Evolutionary conservation across 2,888 invertebrate species (phyloP), one percentile per base, ranked within the genome.

Genomic region (Drosophila melanosoma): DNA sequence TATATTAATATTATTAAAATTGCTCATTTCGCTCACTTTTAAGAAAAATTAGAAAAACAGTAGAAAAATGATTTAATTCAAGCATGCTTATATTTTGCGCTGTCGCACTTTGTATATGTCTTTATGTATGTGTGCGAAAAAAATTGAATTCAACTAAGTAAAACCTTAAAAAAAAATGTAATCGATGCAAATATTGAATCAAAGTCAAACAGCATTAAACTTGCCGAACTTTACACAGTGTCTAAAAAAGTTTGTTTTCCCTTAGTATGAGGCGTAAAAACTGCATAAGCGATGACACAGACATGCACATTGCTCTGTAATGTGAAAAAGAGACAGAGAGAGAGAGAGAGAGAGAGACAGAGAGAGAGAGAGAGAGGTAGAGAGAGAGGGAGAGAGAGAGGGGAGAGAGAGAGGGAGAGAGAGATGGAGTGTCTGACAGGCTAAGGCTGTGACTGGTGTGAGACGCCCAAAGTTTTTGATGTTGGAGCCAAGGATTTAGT

Each of bases 161-260:
- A 78, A 72, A 69, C 57, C 68, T 74, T 71, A 70, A 78, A 72
- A 40, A 40, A 45, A 87, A 81, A 77, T 81, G 69, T 86, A 87
- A 84, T 84, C 84, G 84, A 84, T 84, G 87, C 84, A 85, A 85
- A 85, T 82, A 89, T 87, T 89, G 85, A 89, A 87, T 89, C 85
- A 85, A 85, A 85, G 89, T 85, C 89, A 85, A 89, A 87, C 85
- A 79, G 84, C 84, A 84, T 84, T 84, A 84, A 85, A 89, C 89
- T 87, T 85, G 87, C 87, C 87, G 85, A 85, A 89, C 87, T 85
- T 83, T 87, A 82, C 84, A 68, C 71, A 77, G 82, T 65, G 74
- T 75, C 69, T 69, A 68, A 75, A 84, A 87, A 84, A 84, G 74
- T 89, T 84, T 70, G 69, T 74, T 83, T 87, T 76, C 75, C 74